Base-by-base conservation (phyloP, 2,888 invertebrate species). In the Phytoseiulus persimilis region DNA sequence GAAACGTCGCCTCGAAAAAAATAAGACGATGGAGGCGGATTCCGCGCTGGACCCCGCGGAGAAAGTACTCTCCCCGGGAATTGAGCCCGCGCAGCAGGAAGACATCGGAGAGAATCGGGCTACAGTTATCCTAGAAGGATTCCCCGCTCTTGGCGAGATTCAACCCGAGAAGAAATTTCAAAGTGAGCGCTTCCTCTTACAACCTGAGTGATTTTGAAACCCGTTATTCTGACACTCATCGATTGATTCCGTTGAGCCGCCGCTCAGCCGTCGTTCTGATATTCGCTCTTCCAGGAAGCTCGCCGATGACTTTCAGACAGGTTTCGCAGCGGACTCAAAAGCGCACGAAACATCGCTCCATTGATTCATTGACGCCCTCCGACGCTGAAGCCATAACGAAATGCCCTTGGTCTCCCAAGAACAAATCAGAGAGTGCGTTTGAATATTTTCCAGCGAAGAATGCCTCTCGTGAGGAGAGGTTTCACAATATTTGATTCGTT, bases 341-440 rank as follows among this genome's bases (percentile, higher is more conserved):
- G 65, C 14, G 65, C 14, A 65, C 65, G 65, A 65, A 65, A 23
- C 65, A 65, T 28, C 65, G 83, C 65, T 23, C 89, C 11, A 65
- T 83, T 83, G 89, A 90, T n/a, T 83, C 89, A 33, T 32, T 45
- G 14, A 84, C 83, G 32, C 90, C 90, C 0, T 89, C 89, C 0
- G 90, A 90, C 33, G 46, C 83, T 18, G 65, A 90, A 45, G 90
- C 83, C 83, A 89, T 39, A 83, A 65, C 90, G 31, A 83, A 5
- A 31, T 31, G 31, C 0, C 89, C 31, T 32, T 28, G 83, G 32
- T 33, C 39, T 83, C 28, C 32, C 45, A 46, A 46, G 9, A 33
- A 39, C 89, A 90, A 31, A 83, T 83, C 90, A 84, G 90, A 83
- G 18, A 46, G 32, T 33, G 39, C 39, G 39, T 39, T 39, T 9